Base-by-base conservation (phyloP, 1,140 invertebrate species). In the Magallana angulata region DNA sequence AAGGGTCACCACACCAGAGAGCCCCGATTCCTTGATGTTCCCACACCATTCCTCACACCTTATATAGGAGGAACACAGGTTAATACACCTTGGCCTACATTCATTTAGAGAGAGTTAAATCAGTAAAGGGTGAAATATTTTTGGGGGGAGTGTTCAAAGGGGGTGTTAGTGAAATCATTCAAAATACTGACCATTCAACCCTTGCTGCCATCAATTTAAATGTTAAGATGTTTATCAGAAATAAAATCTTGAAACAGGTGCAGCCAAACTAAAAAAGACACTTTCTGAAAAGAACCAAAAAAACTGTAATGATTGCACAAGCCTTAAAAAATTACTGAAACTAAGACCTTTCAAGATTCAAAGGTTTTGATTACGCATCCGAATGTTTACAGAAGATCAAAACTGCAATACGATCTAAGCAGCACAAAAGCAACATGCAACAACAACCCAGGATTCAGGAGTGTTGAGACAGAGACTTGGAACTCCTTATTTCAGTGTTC, bases 341-440 rank as follows among this genome's bases (percentile, higher is more conserved):
- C n/a, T 11, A 24, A 7, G 11, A 9, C 68, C 68, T 71, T 76
- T 76, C 24, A 76, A 1, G 36, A 30, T 36, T 36, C 36, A 4
- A 48, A 48, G 68, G 68, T 76, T 76, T 76, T 7, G 7, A 76
- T 76, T 76, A 76, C 68, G 0, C 68, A 30, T 18, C 24, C 12
- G 9, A 30, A 36, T 76, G 68, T 76, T 76, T 30, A 76, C 24
- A 76, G 68, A 30, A 76, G 68, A 76, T 76, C 24, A 76, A 68
- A 76, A 76, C 24, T 76, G 68, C 24, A 24, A 76, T 30, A 8
- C 5, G 68, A 76, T 76, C 24, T 30, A 18, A 30, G 12, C 7
- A 12, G 8, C 24, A 76, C 68, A 76, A 76, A 76, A 11, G 68
- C 7, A 24, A 76, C 68, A 76, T 76, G 68, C 68, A 76, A 76